Evolutionary conservation across 2,797 vertebrate genomes (phyloP).

Genomic region (Sebastes minor): DNA sequence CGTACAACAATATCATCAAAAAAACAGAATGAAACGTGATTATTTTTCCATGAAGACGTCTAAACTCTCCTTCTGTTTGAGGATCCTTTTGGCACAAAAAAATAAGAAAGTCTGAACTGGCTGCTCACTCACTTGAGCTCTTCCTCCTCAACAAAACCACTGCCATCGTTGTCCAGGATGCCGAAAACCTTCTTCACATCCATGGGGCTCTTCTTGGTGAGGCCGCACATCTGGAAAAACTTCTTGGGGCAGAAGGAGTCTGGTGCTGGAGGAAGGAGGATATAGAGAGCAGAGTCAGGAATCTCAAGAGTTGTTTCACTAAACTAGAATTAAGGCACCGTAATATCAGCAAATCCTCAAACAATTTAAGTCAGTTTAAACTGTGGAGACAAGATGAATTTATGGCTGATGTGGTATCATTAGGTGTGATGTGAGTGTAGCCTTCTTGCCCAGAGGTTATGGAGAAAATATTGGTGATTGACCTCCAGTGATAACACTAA

Average conservation of each 20-base stretch:
- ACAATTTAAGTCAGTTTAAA: background rate
- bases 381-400: background rate
- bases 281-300: background rate
- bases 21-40: background rate
- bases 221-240: constrained; percentile 94
- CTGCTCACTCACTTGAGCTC: constrained; percentile 89
- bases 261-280: constrained; percentile 82
- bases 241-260: constrained; percentile 94
- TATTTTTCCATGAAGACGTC: background rate
- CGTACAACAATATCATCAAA: background rate
- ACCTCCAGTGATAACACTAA: background rate
- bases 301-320: accelerated
- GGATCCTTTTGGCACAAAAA: background rate
- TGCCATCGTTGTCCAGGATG: constrained; percentile 91
- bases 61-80: background rate
- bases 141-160: constrained; percentile 92
- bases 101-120: background rate
- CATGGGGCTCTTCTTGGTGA: constrained; percentile 89
- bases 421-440: background rate
- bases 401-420: background rate
- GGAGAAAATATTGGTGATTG: background rate
- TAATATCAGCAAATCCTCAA: background rate
- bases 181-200: constrained; percentile 92
- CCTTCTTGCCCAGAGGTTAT: background rate
- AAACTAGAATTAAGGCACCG: background rate